Conservation (phyloP, 2,113 vertebrate species). For the Strix uralensis region DNA sequence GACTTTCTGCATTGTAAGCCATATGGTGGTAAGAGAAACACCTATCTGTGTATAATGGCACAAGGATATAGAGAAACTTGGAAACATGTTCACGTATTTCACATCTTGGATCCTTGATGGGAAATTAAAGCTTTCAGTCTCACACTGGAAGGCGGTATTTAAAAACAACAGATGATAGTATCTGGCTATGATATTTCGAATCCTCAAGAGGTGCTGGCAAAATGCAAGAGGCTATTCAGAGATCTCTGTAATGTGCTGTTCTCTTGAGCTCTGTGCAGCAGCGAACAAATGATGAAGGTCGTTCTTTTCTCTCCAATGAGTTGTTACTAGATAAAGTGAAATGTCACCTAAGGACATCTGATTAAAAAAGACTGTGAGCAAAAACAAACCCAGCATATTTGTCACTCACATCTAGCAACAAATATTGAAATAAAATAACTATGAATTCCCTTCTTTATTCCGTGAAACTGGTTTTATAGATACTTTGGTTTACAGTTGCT, state of each 20-base stretch:
- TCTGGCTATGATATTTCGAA: conserved; percentile 50
- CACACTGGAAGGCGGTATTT: conserved; percentile 52
- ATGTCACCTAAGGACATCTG: conserved; percentile 64
- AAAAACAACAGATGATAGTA: conserved; percentile 64
- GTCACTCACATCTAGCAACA: background rate
- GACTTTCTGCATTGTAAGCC: background rate
- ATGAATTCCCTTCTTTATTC: background rate
- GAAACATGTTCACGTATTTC: conserved; percentile 3
- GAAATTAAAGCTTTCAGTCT: conserved; percentile 57
- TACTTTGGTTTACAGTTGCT: background rate
- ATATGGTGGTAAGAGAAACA: conserved; percentile 33
- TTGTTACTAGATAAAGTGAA: conserved; percentile 56
- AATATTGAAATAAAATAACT: conserved; percentile 32
- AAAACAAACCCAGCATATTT: conserved; percentile 34
- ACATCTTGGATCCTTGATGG: conserved; percentile 38
- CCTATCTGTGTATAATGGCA: conserved; percentile 26
- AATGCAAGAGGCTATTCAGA: conserved; percentile 51
- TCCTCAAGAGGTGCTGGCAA: conserved; percentile 27
- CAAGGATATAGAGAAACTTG: background rate
- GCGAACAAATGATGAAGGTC: conserved; percentile 51
- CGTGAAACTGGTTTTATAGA: background rate
- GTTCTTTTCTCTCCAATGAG: conserved; percentile 34
- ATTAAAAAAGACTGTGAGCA: conserved; percentile 28
- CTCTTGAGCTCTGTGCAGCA: conserved; percentile 27
- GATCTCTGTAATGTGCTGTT: background rate